Percentiles rank a stretch among this genome's conserved stretches.
phyloP scores from a whole-genome alignment of 2,113 vertebrate species.

The Ammodytes marinus region DNA sequence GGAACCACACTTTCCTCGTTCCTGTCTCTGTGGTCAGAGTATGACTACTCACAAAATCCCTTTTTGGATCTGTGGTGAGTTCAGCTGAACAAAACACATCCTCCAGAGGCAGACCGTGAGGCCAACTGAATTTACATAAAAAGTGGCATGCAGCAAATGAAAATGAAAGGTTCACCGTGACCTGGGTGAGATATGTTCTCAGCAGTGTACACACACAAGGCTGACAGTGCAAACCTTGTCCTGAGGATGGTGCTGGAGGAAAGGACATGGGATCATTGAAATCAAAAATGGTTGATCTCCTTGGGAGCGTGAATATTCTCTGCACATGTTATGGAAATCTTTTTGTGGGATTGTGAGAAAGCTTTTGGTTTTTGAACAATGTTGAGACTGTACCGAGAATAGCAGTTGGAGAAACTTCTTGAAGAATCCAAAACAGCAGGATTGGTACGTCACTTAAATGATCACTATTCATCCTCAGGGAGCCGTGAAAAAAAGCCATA shows the following conservation, averaged over 20 bases:
- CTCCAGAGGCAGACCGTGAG: background rate
- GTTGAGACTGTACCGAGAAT: background rate
- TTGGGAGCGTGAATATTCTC: slow-evolving; percentile 13
- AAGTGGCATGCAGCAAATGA: background rate
- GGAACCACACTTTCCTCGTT: slow-evolving; percentile 16
- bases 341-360: background rate
- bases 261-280: slow-evolving; percentile 11
- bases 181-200: background rate
- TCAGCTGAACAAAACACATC: background rate
- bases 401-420: background rate
- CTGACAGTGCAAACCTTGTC: slow-evolving; percentile 22
- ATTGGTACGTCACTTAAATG: background rate
- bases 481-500: background rate
- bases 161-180: background rate
- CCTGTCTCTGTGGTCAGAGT: no score
- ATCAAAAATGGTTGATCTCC: slow-evolving; percentile 22
- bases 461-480: slow-evolving; percentile 19
- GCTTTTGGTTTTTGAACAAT: background rate
- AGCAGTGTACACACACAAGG: slow-evolving; percentile 13
- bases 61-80: background rate
- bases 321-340: background rate
- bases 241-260: slow-evolving; percentile 52
- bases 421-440: background rate
- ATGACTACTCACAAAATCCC: background rate
- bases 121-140: background rate